Evolutionary conservation across 2,888 invertebrate genomes (phyloP).

Genomic region (Megastigmus dorsalis): DNA sequence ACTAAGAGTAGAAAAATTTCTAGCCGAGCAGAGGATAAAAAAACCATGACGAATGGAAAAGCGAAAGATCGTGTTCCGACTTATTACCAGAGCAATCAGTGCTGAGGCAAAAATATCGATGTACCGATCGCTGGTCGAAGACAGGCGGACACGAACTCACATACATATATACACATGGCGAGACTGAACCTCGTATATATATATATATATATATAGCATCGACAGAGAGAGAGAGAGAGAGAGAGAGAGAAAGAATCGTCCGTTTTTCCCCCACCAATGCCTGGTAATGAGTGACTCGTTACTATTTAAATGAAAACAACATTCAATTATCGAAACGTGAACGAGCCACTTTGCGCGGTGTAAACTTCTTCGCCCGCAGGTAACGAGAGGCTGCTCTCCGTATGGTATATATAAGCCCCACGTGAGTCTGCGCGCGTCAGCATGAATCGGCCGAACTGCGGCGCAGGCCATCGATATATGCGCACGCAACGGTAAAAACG

Average conservation of each 20-base stretch:
- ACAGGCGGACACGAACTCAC: background rate
- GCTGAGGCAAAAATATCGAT: conserved; percentile 15
- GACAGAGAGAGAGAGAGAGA: no score
- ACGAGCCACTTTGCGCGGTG: conserved; percentile 48
- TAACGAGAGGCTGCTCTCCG: background rate
- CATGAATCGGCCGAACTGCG: conserved; percentile 38
- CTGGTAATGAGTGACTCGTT: conserved; percentile 50
- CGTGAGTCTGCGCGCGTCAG: conserved; percentile 17
- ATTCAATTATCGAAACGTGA: conserved; percentile 54
- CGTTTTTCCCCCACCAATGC: background rate
- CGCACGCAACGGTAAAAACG: conserved; percentile 25
- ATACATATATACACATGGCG: background rate
- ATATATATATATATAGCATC: no score
- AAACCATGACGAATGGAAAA: no score
- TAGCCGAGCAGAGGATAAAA: no score
- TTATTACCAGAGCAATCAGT: no score
- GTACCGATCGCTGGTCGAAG: background rate
- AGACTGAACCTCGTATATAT: no score
- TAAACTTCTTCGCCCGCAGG: conserved; percentile 50
- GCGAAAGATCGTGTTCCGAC: no score
- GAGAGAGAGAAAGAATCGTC: conserved; percentile 19
- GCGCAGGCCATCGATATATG: conserved; percentile 1
- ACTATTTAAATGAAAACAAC: conserved; percentile 51
- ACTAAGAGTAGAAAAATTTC: no score
- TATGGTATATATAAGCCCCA: no score